Evolutionary conservation across 2,888 invertebrate genomes (phyloP), one percentile per base, ranked within the genome.

Genomic region (Syritta pipiens): DNA sequence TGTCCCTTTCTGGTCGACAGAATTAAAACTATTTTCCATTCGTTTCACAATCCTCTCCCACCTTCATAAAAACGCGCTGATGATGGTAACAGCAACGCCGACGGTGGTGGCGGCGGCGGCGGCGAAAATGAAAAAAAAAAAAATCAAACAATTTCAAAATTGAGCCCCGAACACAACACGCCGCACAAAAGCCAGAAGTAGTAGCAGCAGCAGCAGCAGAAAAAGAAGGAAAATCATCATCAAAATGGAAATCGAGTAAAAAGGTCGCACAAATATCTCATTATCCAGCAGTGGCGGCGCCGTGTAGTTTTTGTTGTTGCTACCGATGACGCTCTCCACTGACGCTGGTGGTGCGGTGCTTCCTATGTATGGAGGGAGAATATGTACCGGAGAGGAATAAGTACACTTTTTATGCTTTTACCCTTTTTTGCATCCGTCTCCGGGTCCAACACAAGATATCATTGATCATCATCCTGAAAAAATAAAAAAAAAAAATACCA

Each of bases 251-350:
- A 79, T 79, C 67, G 68, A 79, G 72, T 55, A 74, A 72, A 77
- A 77, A 79, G 79, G 79, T 79, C 60, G 79, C 67, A 68, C 68
- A 68, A 79, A 72, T 79, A 79, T 79, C 74, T 79, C 79, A 79
- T 79, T 79, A 79, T 74, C 57, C 74, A 30, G 26, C 72, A 68
- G 57, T 53, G 48, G 37, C 53, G 32, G 42, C 49, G 59, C 55
- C 32, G 53, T 35, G 35, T 42, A 59, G 14, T 69, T 9, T 59
- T 51, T 53, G 55, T 37, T 72, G 42, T 24, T 40, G 28, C 32
- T 48, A 12, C 40, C 53, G 42, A 26, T 59, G 37, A n/a, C n/a
- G n/a, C n/a, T n/a, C n/a, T n/a, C 63, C 40, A 42, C 68, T 62
- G 46, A 62, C 57, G 46, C 57, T 30, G 44, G 19, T 40, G 55